These are phyloP conservation scores for Salmo trutta DNA, from an alignment of 2,797 vertebrate species.

Conservation along the genomic window DNA sequence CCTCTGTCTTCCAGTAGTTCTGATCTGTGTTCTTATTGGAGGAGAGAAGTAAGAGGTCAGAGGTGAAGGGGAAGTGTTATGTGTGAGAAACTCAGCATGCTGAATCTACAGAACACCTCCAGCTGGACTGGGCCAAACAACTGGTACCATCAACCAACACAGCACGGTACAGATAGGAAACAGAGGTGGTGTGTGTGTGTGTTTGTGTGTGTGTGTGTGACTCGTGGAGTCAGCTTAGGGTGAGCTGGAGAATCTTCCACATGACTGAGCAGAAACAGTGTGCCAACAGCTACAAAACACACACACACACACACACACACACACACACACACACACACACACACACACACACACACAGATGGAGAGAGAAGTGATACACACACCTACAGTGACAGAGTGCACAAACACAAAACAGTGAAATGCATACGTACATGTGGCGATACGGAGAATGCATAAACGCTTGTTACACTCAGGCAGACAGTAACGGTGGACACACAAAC, in stretches of 20 bases:
- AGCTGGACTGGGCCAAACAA: constrained; percentile 63
- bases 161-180: constrained; percentile 39
- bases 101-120: constrained; percentile 66
- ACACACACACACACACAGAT: neutral
- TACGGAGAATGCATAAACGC: neutral
- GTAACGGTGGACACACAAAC: neutral
- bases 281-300: constrained; percentile 34
- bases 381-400: too few species aligned
- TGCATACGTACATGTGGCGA: constrained; percentile 5
- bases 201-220: neutral
- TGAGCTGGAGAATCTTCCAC: constrained; percentile 33
- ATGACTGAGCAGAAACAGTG: constrained; percentile 37
- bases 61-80: constrained; percentile 39
- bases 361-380: too few species aligned
- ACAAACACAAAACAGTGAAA: neutral
- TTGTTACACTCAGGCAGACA: neutral
- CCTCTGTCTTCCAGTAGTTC: neutral
- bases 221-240: constrained; percentile 35
- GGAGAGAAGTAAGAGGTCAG: constrained; percentile 12
- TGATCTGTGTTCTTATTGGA: neutral
- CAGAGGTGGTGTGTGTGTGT: too few species aligned
- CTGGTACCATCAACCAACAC: constrained; percentile 67
- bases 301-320: too few species aligned
- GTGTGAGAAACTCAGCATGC: constrained; percentile 67
- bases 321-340: constrained; percentile 2